Conservation (phyloP, 2,113 vertebrate species). For the Oreochromis niloticus region DNA sequence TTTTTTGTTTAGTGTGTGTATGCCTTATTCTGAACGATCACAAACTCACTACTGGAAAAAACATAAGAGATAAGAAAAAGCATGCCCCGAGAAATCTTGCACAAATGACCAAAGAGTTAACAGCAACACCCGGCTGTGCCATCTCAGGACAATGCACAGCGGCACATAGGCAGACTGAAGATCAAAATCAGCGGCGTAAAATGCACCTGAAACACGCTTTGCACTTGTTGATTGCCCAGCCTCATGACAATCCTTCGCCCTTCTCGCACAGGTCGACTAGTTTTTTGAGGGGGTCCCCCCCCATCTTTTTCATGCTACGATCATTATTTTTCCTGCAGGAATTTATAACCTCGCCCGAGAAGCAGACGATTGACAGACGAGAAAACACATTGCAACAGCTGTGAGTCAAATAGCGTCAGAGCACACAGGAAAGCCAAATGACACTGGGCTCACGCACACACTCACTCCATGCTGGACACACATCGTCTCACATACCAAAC, state of each 20-base stretch:
- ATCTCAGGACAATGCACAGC: constrained; percentile 14
- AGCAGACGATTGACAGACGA: constrained; percentile 57
- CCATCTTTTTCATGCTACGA: not conserved
- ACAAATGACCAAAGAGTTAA: not conserved
- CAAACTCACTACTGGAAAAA: not conserved
- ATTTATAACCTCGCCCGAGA: constrained; percentile 46
- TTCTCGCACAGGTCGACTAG: not conserved
- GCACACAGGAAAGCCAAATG: constrained; percentile 51
- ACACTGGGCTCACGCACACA: constrained; percentile 34
- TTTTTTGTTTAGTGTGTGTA: not conserved
- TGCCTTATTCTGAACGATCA: not conserved
- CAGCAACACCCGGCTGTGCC: constrained; percentile 9
- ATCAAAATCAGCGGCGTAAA: not conserved
- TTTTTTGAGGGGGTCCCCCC: not conserved
- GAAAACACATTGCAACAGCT: constrained; percentile 70
- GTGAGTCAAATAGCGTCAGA: constrained; percentile 56
- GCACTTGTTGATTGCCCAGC: constrained; percentile 64
- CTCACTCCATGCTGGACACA: constrained; percentile 45
- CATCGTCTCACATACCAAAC: constrained; percentile 56
- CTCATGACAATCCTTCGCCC: constrained; percentile 16
- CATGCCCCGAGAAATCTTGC: not conserved
- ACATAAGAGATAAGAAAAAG: not conserved
- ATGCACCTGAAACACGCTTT: constrained; percentile 31
- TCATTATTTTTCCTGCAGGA: constrained; percentile 18
- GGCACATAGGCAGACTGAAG: not conserved